Evolutionary conservation across 2,888 invertebrate species (phyloP), one percentile per base, ranked within the genome.

Genomic region (Rugalucina vietnamica): DNA sequence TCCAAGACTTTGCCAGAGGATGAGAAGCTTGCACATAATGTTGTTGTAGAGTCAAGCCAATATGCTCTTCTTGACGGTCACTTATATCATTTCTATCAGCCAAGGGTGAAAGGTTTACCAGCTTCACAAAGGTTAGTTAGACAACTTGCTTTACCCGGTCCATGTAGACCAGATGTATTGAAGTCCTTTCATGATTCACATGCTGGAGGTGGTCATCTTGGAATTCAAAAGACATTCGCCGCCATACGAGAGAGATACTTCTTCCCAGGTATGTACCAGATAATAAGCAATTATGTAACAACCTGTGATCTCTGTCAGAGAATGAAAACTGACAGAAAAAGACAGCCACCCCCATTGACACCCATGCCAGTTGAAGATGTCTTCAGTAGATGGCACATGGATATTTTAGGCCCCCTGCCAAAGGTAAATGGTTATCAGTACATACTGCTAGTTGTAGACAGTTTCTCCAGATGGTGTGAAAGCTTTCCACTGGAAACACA

Each of bases 111-210:
- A 71, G 49, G 50, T 32, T 14, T 24, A n/a, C 32, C 74, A 34
- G 37, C 70, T 34, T 76, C 78, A 37, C 76, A 77, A 43, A 74
- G 50, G n/a, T 32, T 74, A 14, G 81, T 86, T 39, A 36, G 73
- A 43, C 84, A 84, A 69, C 34, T 84, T 27, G 84, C 86, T 27
- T 39, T 84, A 24, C 86, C 86, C 37, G 24, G 77, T 57, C 21
- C 21, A 12, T 43, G 79, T 24, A 21, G 84, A 27, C 18, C 36
- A 24, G 74, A 81, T 57, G 73, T 73, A 8, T 34, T 86, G 14
- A 10, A 50, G 4, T 50, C 57, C 0, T 86, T 79, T 70, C 84
- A 86, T 74, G 83, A 86, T 21, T 34, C 32, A 5, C 69, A 69
- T 69, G 69, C n/a, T n/a, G n/a, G n/a, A n/a, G 43, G 43, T 8